A percentile compares a stretch with the other conserved stretches of the same genome.
phyloP scores from a whole-genome alignment of 2,797 vertebrate species.

The Eurystomus glaucurus region DNA sequence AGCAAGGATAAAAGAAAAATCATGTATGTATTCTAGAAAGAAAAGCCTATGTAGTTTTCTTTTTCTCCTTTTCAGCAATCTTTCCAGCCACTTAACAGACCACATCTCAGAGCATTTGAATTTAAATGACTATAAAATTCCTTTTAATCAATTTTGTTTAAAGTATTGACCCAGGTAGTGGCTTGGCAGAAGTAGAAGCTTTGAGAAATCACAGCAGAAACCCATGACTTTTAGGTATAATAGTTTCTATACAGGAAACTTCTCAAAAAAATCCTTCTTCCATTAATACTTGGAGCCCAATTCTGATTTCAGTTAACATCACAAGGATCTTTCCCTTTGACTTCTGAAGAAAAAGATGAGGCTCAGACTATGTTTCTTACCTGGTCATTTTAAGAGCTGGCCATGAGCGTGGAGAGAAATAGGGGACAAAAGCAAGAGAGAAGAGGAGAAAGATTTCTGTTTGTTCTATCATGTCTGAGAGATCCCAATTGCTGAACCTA shows the following conservation, averaged over 20 bases:
- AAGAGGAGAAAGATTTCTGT: not conserved
- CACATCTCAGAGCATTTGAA: not conserved
- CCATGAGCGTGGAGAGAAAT: not conserved
- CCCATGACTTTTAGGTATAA: not conserved
- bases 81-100: conserved; percentile 19
- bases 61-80: not conserved
- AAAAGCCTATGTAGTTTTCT: conserved; percentile 4
- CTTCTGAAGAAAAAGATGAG: not conserved
- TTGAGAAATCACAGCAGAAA: not conserved
- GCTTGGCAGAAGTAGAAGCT: not conserved
- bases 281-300: not conserved
- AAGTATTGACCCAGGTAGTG: not conserved
- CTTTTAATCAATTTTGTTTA: conserved; percentile 13
- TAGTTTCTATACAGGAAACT: not conserved
- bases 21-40: not conserved
- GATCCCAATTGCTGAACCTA: not conserved
- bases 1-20: conserved; percentile 34
- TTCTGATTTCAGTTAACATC: not conserved
- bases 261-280: not conserved
- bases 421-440: not conserved
- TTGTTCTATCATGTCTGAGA: rapidly evolving
- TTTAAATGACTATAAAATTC: conserved; percentile 12
- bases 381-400: not conserved
- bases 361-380: not conserved
- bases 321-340: not conserved